These are phyloP conservation scores for Epizoanthus stellaris DNA, from an alignment of 92 coral and sea anemone species.

Conservation along the genomic window DNA sequence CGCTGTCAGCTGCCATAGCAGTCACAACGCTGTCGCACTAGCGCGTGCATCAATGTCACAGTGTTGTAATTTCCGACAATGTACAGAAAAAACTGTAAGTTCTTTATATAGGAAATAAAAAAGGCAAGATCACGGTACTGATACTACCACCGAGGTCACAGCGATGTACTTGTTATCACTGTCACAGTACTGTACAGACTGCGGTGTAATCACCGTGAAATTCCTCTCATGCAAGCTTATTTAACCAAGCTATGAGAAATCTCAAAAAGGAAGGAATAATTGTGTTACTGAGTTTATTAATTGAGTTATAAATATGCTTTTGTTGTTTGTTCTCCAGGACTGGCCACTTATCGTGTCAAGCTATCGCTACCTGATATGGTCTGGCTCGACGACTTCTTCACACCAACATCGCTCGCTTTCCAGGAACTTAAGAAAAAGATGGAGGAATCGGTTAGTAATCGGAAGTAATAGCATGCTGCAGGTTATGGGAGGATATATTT, in stretches of 20 bases:
- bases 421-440: slow-evolving; percentile 77
- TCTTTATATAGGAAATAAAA: neutral
- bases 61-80: too few species aligned
- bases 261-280: too few species aligned
- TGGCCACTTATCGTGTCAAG: slow-evolving; percentile 73
- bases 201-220: too few species aligned
- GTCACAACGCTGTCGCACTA: neutral
- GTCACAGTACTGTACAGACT: too few species aligned
- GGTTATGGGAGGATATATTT: neutral
- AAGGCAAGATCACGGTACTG: too few species aligned
- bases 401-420: slow-evolving; percentile 67
- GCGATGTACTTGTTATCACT: too few species aligned
- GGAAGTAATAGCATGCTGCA: neutral
- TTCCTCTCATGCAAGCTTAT: too few species aligned
- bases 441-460: slow-evolving; percentile 73
- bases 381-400: slow-evolving; percentile 71
- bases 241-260: too few species aligned
- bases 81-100: neutral
- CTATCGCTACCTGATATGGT: slow-evolving; percentile 61
- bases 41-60: too few species aligned
- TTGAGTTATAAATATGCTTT: too few species aligned
- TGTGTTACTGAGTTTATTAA: too few species aligned
- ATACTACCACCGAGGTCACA: too few species aligned
- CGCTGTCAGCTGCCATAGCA: neutral
- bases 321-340: slow-evolving; percentile 48